phyloP scores from a whole-genome alignment of 2,888 invertebrate genomes.

The Zonitis immaculata region DNA sequence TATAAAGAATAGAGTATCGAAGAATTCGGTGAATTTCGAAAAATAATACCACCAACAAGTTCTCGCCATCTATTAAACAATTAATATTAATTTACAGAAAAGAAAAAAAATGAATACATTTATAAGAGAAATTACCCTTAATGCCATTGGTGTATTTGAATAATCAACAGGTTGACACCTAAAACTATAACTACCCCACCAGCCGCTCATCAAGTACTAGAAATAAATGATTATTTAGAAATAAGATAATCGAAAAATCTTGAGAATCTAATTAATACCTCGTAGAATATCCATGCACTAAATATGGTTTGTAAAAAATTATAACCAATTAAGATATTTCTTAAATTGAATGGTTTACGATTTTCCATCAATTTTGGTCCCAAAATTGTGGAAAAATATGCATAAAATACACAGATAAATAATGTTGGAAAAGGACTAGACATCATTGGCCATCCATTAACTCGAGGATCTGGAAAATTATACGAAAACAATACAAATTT shows the following conservation, averaged over 20 bases:
- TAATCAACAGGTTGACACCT: constrained; percentile 81
- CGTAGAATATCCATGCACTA: constrained; percentile 90
- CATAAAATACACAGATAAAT: constrained; percentile 81
- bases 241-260: not conserved
- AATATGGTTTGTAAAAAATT: constrained; percentile 87
- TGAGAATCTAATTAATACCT: no score
- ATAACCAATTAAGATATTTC: constrained; percentile 75
- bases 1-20: constrained; percentile 93
- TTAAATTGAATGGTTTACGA: constrained; percentile 80
- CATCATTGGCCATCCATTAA: constrained; percentile 92
- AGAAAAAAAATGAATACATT: constrained; percentile 3
- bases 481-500: constrained; percentile 45
- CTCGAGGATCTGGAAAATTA: constrained; percentile 67
- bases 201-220: constrained; percentile 56
- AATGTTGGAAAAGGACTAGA: constrained; percentile 88
- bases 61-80: constrained; percentile 62
- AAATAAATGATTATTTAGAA: constrained; percentile 4
- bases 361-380: constrained; percentile 89
- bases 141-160: constrained; percentile 60
- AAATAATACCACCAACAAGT: constrained; percentile 95
- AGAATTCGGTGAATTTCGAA: constrained; percentile 90
- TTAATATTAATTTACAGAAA: not conserved
- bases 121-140: constrained; percentile 59
- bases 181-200: constrained; percentile 70
- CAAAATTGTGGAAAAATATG: constrained; percentile 75